Evolutionary conservation across 2,113 vertebrate genomes (phyloP), one percentile per base, ranked within the genome.

Genomic region (Labrus mixtus): DNA sequence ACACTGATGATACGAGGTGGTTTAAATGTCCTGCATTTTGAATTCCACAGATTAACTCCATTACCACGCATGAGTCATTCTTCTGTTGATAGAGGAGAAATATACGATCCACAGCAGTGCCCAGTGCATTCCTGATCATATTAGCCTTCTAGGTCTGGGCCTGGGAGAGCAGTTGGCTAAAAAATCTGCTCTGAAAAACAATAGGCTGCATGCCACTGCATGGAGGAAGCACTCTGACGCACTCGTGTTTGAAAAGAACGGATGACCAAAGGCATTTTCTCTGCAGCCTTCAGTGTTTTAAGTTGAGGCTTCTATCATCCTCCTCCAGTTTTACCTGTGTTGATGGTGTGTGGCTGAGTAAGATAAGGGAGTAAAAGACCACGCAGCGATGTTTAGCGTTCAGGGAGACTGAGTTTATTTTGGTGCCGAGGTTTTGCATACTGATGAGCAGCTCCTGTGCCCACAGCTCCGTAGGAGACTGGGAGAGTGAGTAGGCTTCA

Each of bases 61-160:
- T 86, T 78, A 90, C 86, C 87, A 92, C 81, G 82, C 86, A 90
- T 91, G 90, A 93, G 81, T 92, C 91, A 93, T 79, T 84, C 80
- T 86, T 85, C 79, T 86, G 86, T 84, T 92, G 87, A 87, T 83
- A 67, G 67, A 80, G 62, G 78, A 45, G 39, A 86, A 88, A 82
- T 86, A 74, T 80, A 86, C 43, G 69, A 85, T 90, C 83, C 71
- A 79, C 76, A 75, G 76, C 73, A 55, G 66, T 81, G 82, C 78
- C 67, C 73, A 54, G 71, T 83, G 74, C 82, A 82, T 90, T 88
- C 83, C 81, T 89, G 69, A 58, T 87, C 78, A 80, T 63, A 81
- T 75, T 71, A 82, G 79, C 55, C 86, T 60, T 67, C 66, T 20
- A 78, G 76, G 71, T 81, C 43, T 55, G 39, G 64, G 70, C 82